These are phyloP conservation scores for Cyphomyrus plagiostoma DNA, from an alignment of 2,113 vertebrate genomes.

Conservation along the genomic window DNA sequence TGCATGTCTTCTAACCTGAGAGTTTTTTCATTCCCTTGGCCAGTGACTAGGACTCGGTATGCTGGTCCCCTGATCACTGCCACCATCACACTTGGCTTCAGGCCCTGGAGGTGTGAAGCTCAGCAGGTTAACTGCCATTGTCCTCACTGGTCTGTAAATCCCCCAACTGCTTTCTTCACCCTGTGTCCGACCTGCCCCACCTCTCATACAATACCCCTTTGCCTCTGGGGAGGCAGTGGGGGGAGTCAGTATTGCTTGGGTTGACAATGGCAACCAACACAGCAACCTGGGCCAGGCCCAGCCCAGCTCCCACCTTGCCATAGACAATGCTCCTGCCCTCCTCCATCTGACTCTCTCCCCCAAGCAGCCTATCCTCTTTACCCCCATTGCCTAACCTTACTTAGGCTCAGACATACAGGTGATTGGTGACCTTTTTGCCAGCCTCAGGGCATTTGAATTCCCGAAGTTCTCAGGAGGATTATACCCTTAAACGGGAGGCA, in stretches of 20 bases:
- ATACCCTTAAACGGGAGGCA: constrained; percentile 20
- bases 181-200: constrained; percentile 15
- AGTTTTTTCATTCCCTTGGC: background rate
- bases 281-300: constrained; percentile 50
- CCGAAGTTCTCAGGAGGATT: constrained; percentile 60
- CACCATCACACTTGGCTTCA: constrained; percentile 45
- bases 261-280: constrained; percentile 62
- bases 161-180: constrained; percentile 18
- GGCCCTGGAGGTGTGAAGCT: constrained; percentile 40
- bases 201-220: constrained; percentile 24
- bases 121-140: constrained; percentile 46
- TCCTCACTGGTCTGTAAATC: constrained; percentile 21
- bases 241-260: constrained; percentile 50
- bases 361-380: constrained; percentile 40
- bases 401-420: constrained; percentile 50
- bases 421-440: constrained; percentile 46
- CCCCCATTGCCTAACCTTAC: constrained; percentile 41
- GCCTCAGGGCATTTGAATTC: constrained; percentile 31
- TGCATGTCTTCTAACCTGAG: background rate
- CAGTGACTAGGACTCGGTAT: background rate
- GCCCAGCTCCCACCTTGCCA: constrained; percentile 45
- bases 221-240: constrained; percentile 36
- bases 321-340: constrained; percentile 53
- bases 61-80: constrained; percentile 19
- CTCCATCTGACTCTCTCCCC: constrained; percentile 42